phyloP scores from a whole-genome alignment of 2,797 vertebrate genomes.

The Oophaga sylvatica region DNA sequence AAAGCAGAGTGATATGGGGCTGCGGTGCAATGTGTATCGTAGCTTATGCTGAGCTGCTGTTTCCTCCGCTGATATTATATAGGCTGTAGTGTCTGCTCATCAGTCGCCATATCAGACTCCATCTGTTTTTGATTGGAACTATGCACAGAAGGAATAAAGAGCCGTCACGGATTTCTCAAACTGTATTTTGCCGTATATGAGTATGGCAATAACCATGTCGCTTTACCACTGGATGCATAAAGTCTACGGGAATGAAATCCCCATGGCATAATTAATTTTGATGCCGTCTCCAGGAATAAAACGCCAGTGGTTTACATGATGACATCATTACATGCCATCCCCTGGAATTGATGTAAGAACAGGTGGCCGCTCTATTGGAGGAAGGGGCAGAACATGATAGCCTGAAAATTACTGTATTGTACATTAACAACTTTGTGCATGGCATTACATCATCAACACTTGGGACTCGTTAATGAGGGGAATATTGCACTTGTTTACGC shows the following conservation, averaged over 20 bases:
- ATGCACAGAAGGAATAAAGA: background rate
- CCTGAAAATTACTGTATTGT: constrained; percentile 1
- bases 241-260: constrained; percentile 6
- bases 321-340: constrained; percentile 40
- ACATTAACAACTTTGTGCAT: background rate
- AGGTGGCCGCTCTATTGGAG: constrained; percentile 26
- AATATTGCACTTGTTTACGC: background rate
- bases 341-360: constrained; percentile 33
- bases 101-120: background rate
- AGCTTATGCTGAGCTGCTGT: too few relatives aligned
- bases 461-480: constrained; percentile 5
- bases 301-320: constrained; percentile 16
- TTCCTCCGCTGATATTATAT: background rate
- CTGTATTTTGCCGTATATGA: background rate
- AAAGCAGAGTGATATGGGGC: background rate
- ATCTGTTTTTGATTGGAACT: background rate
- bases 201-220: constrained; percentile 17
- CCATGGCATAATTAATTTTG: constrained; percentile 38
- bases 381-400: background rate
- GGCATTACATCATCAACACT: constrained; percentile 9
- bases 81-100: background rate
- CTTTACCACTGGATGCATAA: background rate
- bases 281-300: constrained; percentile 24
- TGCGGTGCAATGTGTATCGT: background rate
- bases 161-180: background rate